Evolutionary conservation across 2,888 invertebrate genomes (phyloP).

Genomic region (Dexiosoma caninum): DNA sequence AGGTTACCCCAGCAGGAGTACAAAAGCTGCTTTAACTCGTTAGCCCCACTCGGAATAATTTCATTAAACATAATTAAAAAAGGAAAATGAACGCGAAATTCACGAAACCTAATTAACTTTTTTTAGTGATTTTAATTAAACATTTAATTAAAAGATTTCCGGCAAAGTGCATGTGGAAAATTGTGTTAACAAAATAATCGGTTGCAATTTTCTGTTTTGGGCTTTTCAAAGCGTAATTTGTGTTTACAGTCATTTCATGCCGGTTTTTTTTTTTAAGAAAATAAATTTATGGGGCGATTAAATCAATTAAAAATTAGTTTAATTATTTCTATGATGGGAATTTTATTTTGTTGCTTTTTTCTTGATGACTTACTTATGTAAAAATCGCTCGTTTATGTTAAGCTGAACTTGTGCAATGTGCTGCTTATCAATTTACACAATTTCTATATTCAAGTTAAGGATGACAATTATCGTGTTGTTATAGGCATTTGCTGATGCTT

Average conservation of each 20-base stretch:
- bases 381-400: background rate
- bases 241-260: background rate
- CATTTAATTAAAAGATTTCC: conserved; percentile 38
- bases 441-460: background rate
- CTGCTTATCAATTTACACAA: background rate
- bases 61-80: conserved; percentile 10
- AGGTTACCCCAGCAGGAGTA: background rate
- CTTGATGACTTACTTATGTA: conserved; percentile 6
- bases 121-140: conserved; percentile 36
- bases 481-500: no score
- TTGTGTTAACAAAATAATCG: conserved; percentile 35
- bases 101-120: conserved; percentile 26
- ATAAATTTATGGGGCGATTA: background rate
- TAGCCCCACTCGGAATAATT: background rate
- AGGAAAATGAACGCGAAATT: no score
- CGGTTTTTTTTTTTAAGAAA: background rate
- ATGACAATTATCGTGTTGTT: background rate
- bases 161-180: conserved; percentile 30
- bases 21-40: background rate
- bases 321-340: conserved; percentile 2
- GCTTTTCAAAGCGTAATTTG: background rate
- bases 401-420: conserved; percentile 3
- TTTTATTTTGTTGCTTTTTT: background rate
- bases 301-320: conserved; percentile 22
- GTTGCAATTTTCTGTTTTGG: background rate